These are phyloP conservation scores for Mormyrus proboscirostris DNA, from an alignment of 2,797 vertebrate genomes.

Conservation along the genomic window DNA sequence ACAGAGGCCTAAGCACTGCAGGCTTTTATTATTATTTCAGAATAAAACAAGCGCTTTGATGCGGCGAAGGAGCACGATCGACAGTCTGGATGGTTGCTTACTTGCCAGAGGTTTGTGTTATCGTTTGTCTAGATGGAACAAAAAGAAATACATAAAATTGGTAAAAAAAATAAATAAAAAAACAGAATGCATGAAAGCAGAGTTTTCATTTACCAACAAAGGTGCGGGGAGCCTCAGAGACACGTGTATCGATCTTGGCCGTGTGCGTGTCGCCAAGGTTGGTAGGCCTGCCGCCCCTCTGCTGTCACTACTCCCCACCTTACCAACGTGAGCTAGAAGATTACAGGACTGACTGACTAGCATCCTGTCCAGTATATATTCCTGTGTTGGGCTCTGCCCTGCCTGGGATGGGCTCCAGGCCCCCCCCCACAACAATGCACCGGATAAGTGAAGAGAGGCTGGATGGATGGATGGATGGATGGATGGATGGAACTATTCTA, in stretches of 20 bases:
- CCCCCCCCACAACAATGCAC: not conserved
- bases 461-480: not conserved
- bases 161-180: conserved; percentile 39
- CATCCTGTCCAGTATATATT: not conserved
- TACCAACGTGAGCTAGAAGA: not conserved
- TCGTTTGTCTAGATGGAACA: conserved; percentile 40
- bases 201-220: conserved; percentile 45
- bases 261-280: conserved; percentile 40
- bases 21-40: not conserved
- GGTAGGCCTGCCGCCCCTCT: conserved; percentile 47
- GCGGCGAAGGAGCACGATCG: conserved; percentile 35
- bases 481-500: not conserved
- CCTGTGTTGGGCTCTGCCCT: not conserved
- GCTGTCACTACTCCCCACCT: conserved; percentile 54
- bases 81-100: conserved; percentile 36
- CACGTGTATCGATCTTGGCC: not conserved
- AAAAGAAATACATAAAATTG: not conserved
- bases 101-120: conserved; percentile 42
- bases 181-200: conserved; percentile 44
- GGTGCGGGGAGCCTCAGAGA: not conserved
- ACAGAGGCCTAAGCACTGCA: not conserved
- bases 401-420: not conserved
- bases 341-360: not conserved
- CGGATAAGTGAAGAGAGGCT: not conserved
- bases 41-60: conserved; percentile 31